Evolutionary conservation across 2,888 invertebrate genomes (phyloP).

Genomic region (Bellardia pandia): DNA sequence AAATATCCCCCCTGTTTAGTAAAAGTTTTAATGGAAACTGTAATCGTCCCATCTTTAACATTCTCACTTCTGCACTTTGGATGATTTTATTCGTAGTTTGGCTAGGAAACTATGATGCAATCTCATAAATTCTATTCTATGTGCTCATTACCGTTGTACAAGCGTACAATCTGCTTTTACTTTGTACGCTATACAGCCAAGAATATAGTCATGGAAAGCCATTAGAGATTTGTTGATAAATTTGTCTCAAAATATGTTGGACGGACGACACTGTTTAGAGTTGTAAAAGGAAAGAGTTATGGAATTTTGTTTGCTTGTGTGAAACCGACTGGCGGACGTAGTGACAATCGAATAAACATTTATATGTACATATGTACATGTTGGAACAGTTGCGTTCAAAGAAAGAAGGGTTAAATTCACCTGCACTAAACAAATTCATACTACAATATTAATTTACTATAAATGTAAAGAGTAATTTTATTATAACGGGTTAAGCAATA

Average conservation of each 20-base stretch:
- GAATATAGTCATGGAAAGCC: constrained; percentile 35
- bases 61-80: constrained; percentile 67
- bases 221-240: constrained; percentile 66
- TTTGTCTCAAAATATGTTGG: constrained; percentile 47
- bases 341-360: not conserved
- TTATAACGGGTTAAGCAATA: too few relatives aligned
- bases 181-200: constrained; percentile 17
- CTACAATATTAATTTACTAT: too few relatives aligned
- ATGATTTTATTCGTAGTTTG: constrained; percentile 37
- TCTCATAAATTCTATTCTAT: constrained; percentile 64
- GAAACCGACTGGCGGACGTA: constrained; percentile 7
- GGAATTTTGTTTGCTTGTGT: constrained; percentile 23
- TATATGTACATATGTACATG: too few relatives aligned
- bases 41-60: constrained; percentile 73
- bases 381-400: constrained; percentile 30
- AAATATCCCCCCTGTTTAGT: constrained; percentile 31
- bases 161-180: constrained; percentile 38
- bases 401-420: not conserved
- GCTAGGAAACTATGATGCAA: constrained; percentile 61
- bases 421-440: not conserved
- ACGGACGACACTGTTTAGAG: constrained; percentile 15
- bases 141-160: constrained; percentile 64
- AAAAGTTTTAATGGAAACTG: constrained; percentile 75
- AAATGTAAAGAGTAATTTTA: too few relatives aligned
- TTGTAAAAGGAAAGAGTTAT: constrained; percentile 24